A percentile compares a stretch with the other conserved stretches of the same genome.
Conservation (phyloP, 2,888 invertebrate species). For the Pyrgus malvae region DNA sequence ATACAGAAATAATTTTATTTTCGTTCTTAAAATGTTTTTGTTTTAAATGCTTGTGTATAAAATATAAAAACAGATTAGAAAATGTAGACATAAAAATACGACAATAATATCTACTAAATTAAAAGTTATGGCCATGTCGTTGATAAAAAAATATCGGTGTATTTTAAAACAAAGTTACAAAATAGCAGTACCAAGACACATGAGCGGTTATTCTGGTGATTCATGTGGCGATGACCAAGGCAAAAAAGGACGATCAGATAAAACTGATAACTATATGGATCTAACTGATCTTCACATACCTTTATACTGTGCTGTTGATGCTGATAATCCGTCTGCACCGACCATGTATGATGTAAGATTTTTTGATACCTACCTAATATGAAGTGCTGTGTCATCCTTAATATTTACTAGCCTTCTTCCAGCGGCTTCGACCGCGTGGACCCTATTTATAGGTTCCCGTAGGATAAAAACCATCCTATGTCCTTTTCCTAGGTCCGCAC, state of each 20-base stretch:
- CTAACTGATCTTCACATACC: slow-evolving; percentile 5
- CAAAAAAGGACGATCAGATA: not conserved
- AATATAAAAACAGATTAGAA: not conserved
- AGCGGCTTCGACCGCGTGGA: too few species aligned
- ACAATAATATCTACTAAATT: not conserved
- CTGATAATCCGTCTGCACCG: slow-evolving; percentile 32
- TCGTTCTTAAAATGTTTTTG: too few species aligned
- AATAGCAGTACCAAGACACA: not conserved
- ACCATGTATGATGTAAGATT: slow-evolving; percentile 46
- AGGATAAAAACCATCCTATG: too few species aligned
- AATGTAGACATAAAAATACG: not conserved
- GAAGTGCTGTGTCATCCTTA: too few species aligned
- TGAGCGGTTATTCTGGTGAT: not conserved
- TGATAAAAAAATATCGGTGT: not conserved
- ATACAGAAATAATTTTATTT: too few species aligned
- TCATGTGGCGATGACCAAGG: not conserved
- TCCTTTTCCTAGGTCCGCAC: too few species aligned
- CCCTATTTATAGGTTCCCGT: too few species aligned
- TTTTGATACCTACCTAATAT: not conserved
- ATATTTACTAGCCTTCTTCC: too few species aligned
- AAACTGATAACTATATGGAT: not conserved
- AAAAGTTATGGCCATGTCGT: not conserved
- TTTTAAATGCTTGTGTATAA: too few species aligned
- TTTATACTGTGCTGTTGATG: slow-evolving; percentile 10
- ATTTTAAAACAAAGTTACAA: not conserved